phyloP scores from a whole-genome alignment of 2,888 invertebrate species.

The Melitaea athalia region DNA sequence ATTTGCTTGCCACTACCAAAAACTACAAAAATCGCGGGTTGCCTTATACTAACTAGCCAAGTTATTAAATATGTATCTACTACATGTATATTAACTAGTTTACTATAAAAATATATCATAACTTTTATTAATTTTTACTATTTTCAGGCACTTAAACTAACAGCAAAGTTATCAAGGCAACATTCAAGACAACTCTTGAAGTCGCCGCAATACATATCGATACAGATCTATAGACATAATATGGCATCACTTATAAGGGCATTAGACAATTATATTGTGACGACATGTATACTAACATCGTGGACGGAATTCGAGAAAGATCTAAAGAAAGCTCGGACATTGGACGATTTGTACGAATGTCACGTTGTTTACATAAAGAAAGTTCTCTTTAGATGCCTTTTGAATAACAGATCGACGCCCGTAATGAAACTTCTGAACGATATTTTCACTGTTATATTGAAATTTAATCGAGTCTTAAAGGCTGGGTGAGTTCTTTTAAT shows the following conservation, averaged over 20 bases:
- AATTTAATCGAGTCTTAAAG: conserved; percentile 85
- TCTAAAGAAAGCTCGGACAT: conserved; percentile 83
- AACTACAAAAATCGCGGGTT: no score
- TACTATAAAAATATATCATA: background rate
- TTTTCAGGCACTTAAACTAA: conserved; percentile 83
- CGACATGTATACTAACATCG: conserved; percentile 87
- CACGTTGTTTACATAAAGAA: conserved; percentile 89
- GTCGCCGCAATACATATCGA: conserved; percentile 86
- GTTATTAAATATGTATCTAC: no score
- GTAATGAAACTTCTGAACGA: conserved; percentile 87
- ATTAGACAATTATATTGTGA: conserved; percentile 89
- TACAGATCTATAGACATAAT: conserved; percentile 88
- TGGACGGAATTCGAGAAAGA: conserved; percentile 89
- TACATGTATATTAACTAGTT: background rate
- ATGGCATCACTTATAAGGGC: conserved; percentile 90
- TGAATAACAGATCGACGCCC: conserved; percentile 86
- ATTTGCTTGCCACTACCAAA: no score
- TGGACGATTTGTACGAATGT: conserved; percentile 88
- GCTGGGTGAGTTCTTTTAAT: conserved; percentile 62
- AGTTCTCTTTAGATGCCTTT: conserved; percentile 87
- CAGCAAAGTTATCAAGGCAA: conserved; percentile 76
- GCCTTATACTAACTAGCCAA: no score
- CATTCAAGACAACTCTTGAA: conserved; percentile 74
- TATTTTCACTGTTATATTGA: conserved; percentile 87
- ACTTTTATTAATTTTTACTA: background rate